phyloP scores from a whole-genome alignment of 2,888 invertebrate species.

The Cantharis flavilabris region DNA sequence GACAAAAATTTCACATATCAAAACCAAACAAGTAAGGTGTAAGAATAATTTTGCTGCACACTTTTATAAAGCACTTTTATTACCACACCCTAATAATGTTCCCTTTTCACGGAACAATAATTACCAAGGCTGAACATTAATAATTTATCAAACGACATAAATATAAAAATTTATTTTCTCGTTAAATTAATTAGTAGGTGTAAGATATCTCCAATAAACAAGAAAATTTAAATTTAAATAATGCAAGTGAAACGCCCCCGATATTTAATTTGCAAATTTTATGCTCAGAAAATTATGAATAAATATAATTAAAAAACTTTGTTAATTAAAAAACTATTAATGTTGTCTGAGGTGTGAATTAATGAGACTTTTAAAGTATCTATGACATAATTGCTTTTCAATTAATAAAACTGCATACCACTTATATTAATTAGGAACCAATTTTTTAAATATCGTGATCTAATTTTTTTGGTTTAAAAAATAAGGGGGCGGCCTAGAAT shows the following conservation, averaged over 20 bases:
- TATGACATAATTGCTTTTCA: background rate
- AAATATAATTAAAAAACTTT: background rate
- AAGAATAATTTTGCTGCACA: background rate
- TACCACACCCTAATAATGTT: conserved; percentile 1
- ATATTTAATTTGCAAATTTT: background rate
- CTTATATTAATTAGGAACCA: background rate
- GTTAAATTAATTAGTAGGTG: background rate
- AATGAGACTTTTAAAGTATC: background rate
- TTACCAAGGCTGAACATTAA: background rate
- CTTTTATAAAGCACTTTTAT: background rate
- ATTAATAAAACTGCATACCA: background rate
- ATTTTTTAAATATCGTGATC: background rate
- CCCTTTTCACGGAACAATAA: conserved; percentile 1
- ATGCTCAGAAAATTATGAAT: background rate
- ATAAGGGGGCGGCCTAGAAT: too few species aligned
- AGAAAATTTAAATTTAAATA: background rate
- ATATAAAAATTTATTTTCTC: background rate
- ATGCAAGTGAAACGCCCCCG: background rate
- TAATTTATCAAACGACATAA: conserved; percentile 3
- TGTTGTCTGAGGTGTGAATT: background rate
- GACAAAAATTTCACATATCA: background rate
- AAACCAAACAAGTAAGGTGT: background rate
- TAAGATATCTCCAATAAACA: background rate
- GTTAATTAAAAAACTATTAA: background rate
- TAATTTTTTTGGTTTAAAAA: background rate